A percentile compares a stretch with the other conserved stretches of the same genome.
Conservation (phyloP, 2,888 invertebrate genomes). For the Chrysolina oricalcia region DNA sequence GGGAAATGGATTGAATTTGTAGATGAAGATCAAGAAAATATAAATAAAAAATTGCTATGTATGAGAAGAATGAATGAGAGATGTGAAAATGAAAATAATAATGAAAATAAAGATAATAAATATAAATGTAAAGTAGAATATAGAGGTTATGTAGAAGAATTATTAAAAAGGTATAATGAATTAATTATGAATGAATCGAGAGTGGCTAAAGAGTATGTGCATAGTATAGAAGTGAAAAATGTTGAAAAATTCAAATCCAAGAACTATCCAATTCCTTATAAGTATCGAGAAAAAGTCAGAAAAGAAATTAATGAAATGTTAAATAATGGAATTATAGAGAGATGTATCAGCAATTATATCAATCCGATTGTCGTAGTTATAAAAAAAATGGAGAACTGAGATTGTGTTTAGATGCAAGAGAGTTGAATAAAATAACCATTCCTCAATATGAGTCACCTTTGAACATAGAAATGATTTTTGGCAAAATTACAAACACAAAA, state of each 20-base stretch:
- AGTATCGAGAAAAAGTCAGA: conserved; percentile 2
- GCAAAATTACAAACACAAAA: no score
- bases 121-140: neutral
- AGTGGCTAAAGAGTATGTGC: conserved; percentile 5
- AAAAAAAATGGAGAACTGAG: no score
- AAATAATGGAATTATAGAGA: neutral
- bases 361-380: conserved; percentile 10
- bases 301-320: conserved; percentile 5
- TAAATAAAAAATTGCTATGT: neutral
- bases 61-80: conserved; percentile 6
- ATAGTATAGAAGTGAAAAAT: neutral
- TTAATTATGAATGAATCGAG: conserved; percentile 7
- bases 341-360: neutral
- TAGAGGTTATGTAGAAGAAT: no score
- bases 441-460: no score
- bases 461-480: no score
- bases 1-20: conserved; percentile 8
- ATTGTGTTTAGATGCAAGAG: conserved; percentile 1
- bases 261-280: no score
- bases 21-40: neutral
- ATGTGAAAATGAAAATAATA: neutral
- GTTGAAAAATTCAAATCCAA: neutral
- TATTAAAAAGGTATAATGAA: conserved; percentile 2
- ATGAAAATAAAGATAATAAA: conserved; percentile 9
- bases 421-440: conserved; percentile 11